These are phyloP conservation scores for Perca fluviatilis DNA, from an alignment of 2,113 vertebrate genomes.

Conservation along the genomic window DNA sequence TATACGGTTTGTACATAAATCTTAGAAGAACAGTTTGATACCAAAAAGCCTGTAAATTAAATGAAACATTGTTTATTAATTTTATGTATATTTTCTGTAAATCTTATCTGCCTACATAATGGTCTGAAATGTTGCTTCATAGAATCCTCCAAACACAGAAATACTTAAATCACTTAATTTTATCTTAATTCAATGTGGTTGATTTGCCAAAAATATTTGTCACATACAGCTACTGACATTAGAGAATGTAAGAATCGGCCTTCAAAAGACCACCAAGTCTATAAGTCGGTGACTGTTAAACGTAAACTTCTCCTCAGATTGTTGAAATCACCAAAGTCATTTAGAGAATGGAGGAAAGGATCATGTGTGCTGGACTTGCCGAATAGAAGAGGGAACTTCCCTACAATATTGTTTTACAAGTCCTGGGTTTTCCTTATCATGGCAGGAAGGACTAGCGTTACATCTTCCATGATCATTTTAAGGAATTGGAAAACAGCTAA, in stretches of 20 bases:
- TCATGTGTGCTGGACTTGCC: neutral
- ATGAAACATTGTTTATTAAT: neutral
- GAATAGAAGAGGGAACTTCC: neutral
- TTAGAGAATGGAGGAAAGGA: neutral
- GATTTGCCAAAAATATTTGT: too few relatives aligned
- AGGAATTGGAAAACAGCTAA: neutral
- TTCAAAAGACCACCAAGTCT: neutral
- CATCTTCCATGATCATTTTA: neutral
- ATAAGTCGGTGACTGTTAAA: neutral
- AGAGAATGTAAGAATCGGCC: neutral
- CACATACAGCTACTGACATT: too few relatives aligned
- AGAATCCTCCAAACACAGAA: neutral
- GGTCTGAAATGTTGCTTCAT: neutral
- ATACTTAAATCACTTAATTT: neutral
- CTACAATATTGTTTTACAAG: neutral
- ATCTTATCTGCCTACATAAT: neutral
- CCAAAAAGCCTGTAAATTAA: neutral
- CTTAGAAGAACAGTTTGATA: neutral
- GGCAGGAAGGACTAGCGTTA: too few relatives aligned
- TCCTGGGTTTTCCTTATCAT: neutral
- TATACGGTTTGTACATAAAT: neutral
- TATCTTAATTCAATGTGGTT: neutral
- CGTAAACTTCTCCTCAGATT: neutral
- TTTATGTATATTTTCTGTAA: neutral
- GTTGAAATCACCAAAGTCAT: too few relatives aligned